Conservation (phyloP, 2,888 invertebrate species). For the Ectemnius continuus region DNA sequence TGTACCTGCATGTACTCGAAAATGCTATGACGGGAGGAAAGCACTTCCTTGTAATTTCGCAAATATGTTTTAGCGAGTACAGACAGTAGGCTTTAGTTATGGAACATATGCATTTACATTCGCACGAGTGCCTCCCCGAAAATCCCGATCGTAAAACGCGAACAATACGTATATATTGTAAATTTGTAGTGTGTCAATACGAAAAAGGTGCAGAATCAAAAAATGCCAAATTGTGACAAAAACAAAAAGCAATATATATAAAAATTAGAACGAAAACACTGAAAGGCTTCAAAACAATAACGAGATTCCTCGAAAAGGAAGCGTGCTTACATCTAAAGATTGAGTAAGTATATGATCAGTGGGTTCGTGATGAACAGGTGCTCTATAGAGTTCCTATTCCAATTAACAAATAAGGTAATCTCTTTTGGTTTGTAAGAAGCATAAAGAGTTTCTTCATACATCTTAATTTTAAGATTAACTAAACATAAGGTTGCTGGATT, state of each 20-base stretch:
- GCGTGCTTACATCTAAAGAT: constrained; percentile 55
- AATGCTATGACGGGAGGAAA: constrained; percentile 20
- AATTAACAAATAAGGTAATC: too few relatives aligned
- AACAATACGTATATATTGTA: constrained; percentile 32
- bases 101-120: constrained; percentile 52
- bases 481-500: too few relatives aligned
- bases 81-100: constrained; percentile 49
- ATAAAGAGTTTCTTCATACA: too few relatives aligned
- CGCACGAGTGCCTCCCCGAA: constrained; percentile 32
- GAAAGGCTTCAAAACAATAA: constrained; percentile 49
- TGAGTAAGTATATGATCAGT: constrained; percentile 40
- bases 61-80: constrained; percentile 26
- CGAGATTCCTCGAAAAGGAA: constrained; percentile 37
- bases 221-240: constrained; percentile 62
- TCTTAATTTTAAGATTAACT: too few relatives aligned
- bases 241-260: constrained; percentile 68
- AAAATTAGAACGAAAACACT: constrained; percentile 52
- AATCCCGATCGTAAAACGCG: constrained; percentile 30
- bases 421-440: too few relatives aligned
- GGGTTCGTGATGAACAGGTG: not conserved
- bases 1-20: constrained; percentile 29
- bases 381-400: too few relatives aligned
- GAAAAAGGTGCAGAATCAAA: constrained; percentile 57
- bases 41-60: constrained; percentile 11
- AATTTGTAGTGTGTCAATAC: constrained; percentile 51